A percentile compares a stretch with the other conserved stretches of the same genome.
Evolutionary conservation across 64 coral and sea anemone genomes (phyloP).

Genomic region (Pocillopora damicornis): DNA sequence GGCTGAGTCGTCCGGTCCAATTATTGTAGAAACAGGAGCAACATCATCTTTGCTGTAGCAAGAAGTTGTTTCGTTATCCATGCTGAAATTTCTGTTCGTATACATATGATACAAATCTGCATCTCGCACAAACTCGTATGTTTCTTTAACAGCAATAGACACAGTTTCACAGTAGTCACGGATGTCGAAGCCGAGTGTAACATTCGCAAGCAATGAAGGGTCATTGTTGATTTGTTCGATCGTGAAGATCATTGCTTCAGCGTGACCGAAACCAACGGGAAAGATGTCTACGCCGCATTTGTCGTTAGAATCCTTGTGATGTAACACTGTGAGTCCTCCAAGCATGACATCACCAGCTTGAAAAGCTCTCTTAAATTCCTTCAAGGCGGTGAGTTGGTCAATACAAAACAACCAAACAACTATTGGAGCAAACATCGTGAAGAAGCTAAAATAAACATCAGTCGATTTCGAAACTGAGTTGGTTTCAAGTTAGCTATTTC

Average conservation of each 20-base stretch:
- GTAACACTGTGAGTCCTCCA: constrained; percentile 47
- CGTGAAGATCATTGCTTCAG: constrained; percentile 62
- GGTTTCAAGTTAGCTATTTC: too few relatives aligned
- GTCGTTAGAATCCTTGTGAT: constrained; percentile 12
- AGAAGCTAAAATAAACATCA: neutral
- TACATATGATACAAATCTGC: neutral
- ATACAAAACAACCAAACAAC: neutral
- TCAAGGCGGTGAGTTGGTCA: neutral
- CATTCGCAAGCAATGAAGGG: constrained; percentile 15
- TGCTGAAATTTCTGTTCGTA: neutral
- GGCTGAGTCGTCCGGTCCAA: constrained; percentile 38
- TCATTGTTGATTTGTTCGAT: constrained; percentile 64
- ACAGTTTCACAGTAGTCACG: constrained; percentile 31
- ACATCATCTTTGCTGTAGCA: neutral
- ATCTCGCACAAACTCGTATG: constrained; percentile 23
- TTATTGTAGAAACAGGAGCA: neutral
- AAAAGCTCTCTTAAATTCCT: neutral
- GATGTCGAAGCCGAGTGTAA: constrained; percentile 35
- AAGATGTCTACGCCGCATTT: constrained; percentile 16
- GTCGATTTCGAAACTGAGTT: neutral
- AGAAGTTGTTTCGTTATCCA: constrained; percentile 10
- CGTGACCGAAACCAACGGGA: constrained; percentile 33
- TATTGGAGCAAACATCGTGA: neutral
- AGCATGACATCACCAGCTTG: constrained; percentile 51
- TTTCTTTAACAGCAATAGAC: constrained; percentile 22